These are phyloP conservation scores for Otis tarda DNA, from an alignment of 2,113 vertebrate species.

Conservation along the genomic window DNA sequence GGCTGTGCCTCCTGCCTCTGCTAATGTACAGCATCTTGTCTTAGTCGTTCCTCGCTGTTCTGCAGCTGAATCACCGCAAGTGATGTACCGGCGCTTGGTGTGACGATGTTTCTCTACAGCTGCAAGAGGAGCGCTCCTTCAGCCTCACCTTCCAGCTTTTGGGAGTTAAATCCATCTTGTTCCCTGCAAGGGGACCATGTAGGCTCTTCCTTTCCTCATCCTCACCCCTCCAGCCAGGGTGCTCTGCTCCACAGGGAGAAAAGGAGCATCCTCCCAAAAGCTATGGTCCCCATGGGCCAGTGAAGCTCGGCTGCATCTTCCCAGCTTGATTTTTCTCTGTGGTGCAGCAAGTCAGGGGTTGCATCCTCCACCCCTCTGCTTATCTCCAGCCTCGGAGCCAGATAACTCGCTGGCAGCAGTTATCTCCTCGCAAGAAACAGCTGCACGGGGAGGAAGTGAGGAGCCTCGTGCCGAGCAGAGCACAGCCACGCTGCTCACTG, in stretches of 20 bases:
- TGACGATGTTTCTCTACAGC: not conserved
- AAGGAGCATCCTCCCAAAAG: not conserved
- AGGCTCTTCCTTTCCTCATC: not conserved
- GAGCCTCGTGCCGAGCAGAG: not conserved
- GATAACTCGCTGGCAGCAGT: accelerated
- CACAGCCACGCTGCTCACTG: accelerated
- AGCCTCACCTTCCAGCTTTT: not conserved
- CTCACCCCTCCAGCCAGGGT: not conserved
- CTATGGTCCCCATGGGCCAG: accelerated
- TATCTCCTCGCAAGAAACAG: not conserved
- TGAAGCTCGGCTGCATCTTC: not conserved
- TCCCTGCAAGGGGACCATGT: accelerated
- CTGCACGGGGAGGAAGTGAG: not conserved
- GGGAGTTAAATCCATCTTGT: not conserved
- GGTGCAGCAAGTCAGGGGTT: not conserved
- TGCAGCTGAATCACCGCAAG: not conserved
- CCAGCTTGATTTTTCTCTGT: accelerated
- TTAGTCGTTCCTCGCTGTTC: not conserved
- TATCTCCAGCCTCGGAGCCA: not conserved
- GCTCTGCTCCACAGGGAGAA: accelerated
- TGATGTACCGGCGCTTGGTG: not conserved
- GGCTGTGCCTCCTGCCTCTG: not conserved
- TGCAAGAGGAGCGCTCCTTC: not conserved
- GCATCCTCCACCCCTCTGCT: not conserved
- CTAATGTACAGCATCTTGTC: not conserved